A percentile compares a stretch with the other conserved stretches of the same genome.
Conservation (phyloP, 2,113 vertebrate genomes). For the Propithecus coquereli region DNA sequence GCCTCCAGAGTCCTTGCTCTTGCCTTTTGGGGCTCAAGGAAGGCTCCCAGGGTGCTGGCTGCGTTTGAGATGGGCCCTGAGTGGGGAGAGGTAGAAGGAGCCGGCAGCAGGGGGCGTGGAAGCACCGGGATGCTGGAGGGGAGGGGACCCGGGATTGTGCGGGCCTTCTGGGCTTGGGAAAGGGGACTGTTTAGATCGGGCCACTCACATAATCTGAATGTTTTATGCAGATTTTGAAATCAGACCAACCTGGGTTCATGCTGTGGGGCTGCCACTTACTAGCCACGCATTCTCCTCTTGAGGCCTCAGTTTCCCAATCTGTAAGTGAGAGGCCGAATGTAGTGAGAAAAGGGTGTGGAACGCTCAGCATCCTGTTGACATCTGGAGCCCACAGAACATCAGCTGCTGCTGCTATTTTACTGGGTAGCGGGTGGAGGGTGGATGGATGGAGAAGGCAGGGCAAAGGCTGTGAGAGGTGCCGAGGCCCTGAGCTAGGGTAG, state of each 20-base stretch:
- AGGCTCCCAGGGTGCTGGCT: neutral
- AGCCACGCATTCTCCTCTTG: neutral
- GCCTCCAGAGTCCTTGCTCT: neutral
- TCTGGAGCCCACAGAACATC: neutral
- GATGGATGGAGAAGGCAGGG: neutral
- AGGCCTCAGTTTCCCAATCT: neutral
- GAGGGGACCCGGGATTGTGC: accelerated
- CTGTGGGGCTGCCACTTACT: neutral
- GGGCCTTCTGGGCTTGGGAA: accelerated
- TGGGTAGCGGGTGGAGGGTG: neutral
- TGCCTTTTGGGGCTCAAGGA: neutral
- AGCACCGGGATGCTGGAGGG: neutral
- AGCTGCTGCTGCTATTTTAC: neutral
- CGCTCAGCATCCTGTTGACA: neutral
- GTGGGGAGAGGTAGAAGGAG: neutral
- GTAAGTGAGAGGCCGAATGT: too few relatives aligned
- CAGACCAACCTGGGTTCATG: neutral
- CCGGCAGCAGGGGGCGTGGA: accelerated
- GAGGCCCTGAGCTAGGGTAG: neutral
- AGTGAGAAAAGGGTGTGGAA: neutral
- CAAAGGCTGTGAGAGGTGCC: neutral
- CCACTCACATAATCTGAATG: neutral
- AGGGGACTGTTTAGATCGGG: too few relatives aligned
- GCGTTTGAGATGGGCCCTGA: neutral
- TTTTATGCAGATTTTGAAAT: neutral